Percentiles rank a stretch among this genome's conserved stretches.
phyloP scores from a whole-genome alignment of 2,797 vertebrate species.

The Scolopax bukidnonensis region DNA sequence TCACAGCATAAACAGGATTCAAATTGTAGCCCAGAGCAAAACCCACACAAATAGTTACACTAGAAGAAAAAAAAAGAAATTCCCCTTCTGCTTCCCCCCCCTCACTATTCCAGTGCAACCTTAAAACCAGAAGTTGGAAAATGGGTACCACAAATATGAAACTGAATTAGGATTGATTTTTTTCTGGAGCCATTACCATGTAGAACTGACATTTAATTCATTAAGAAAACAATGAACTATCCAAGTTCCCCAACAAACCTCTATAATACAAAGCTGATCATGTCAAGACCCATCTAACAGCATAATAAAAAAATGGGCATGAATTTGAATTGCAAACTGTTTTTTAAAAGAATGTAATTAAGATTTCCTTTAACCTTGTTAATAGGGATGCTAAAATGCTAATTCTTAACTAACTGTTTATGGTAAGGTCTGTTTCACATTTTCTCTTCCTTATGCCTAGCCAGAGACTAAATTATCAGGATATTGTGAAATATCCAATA shows the following conservation, averaged over 20 bases:
- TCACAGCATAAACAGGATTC: slow-evolving; percentile 53
- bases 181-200: neutral
- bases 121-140: slow-evolving; percentile 44
- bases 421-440: neutral
- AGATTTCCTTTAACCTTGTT: neutral
- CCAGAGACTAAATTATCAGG: neutral
- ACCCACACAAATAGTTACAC: slow-evolving; percentile 56
- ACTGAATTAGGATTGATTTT: neutral
- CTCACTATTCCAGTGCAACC: neutral
- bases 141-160: neutral
- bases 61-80: neutral
- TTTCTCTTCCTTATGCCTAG: neutral
- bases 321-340: neutral
- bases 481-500: slow-evolving; percentile 1
- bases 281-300: neutral
- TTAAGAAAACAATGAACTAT: neutral
- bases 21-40: slow-evolving; percentile 57
- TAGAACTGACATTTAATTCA: neutral
- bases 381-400: slow-evolving; percentile 24
- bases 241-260: neutral
- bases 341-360: neutral
- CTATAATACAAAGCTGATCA: neutral
- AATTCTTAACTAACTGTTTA: slow-evolving; percentile 19
- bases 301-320: neutral
- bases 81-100: neutral